These are phyloP conservation scores for Morone chrysops DNA, from an alignment of 2,113 vertebrate species.

Conservation along the genomic window DNA sequence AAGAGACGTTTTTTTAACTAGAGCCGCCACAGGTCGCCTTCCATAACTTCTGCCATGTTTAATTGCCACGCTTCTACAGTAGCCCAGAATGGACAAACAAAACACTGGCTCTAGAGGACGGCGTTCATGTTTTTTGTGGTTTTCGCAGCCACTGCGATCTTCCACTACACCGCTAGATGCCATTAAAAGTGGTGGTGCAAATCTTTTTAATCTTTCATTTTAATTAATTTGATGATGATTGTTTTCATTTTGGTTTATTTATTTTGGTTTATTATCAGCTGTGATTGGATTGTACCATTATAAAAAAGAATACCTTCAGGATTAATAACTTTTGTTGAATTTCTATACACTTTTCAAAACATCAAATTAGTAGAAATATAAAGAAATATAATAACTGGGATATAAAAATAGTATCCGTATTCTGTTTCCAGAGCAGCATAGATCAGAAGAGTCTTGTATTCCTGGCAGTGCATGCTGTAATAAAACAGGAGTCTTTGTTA, in stretches of 20 bases:
- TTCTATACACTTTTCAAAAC: neutral
- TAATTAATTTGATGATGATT: neutral
- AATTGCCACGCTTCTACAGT: too few species aligned
- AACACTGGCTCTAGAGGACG: too few species aligned
- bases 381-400: neutral
- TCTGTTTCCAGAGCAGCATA: constrained; percentile 4
- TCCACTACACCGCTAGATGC: too few species aligned
- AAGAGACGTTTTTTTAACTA: too few species aligned
- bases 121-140: too few species aligned
- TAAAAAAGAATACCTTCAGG: neutral
- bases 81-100: too few species aligned
- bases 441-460: constrained; percentile 3
- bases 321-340: constrained; percentile 12
- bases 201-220: too few species aligned
- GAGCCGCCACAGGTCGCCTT: too few species aligned
- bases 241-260: constrained; percentile 5
- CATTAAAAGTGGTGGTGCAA: too few species aligned
- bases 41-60: too few species aligned
- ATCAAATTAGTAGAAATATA: neutral
- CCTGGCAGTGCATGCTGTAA: constrained; percentile 5
- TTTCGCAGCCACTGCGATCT: too few species aligned
- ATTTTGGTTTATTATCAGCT: neutral
- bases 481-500: neutral
- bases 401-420: constrained; percentile 17
- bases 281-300: constrained; percentile 17